Percentiles rank a stretch among this genome's conserved stretches.
phyloP scores from a whole-genome alignment of 2,797 vertebrate species.

The Aselliscus stoliczkanus region DNA sequence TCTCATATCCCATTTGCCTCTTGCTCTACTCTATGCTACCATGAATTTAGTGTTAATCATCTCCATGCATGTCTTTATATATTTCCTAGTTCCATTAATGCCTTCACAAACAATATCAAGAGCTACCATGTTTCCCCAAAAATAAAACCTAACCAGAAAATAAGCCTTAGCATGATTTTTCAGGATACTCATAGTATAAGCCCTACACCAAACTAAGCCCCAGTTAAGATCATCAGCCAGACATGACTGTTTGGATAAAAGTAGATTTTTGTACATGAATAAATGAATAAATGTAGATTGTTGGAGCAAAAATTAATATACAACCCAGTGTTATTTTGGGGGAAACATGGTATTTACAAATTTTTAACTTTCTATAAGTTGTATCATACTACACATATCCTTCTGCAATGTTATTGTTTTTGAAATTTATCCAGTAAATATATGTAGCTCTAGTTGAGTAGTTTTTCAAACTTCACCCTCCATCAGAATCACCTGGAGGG shows the following conservation, averaged over 20 bases:
- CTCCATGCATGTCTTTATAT: background rate
- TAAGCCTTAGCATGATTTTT: too few relatives aligned
- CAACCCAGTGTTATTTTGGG: too few relatives aligned
- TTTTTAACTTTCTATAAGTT: background rate
- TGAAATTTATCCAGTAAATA: background rate
- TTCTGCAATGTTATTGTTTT: background rate
- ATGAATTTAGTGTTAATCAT: background rate
- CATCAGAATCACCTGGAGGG: background rate
- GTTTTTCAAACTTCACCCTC: background rate
- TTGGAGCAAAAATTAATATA: too few relatives aligned
- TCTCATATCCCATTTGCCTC: background rate
- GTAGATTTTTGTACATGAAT: too few relatives aligned
- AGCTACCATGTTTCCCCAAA: background rate
- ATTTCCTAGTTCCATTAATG: background rate
- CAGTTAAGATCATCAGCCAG: too few relatives aligned
- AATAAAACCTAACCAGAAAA: too few relatives aligned
- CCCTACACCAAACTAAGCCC: too few relatives aligned
- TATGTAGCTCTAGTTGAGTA: background rate
- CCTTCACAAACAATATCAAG: background rate
- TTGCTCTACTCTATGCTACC: background rate
- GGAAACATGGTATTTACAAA: background rate
- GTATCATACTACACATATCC: background rate
- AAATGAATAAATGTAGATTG: too few relatives aligned
- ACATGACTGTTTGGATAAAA: too few relatives aligned
- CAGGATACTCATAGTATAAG: too few relatives aligned